Base-by-base conservation (phyloP, 1,140 invertebrate genomes). In the Octopus sinensis region DNA sequence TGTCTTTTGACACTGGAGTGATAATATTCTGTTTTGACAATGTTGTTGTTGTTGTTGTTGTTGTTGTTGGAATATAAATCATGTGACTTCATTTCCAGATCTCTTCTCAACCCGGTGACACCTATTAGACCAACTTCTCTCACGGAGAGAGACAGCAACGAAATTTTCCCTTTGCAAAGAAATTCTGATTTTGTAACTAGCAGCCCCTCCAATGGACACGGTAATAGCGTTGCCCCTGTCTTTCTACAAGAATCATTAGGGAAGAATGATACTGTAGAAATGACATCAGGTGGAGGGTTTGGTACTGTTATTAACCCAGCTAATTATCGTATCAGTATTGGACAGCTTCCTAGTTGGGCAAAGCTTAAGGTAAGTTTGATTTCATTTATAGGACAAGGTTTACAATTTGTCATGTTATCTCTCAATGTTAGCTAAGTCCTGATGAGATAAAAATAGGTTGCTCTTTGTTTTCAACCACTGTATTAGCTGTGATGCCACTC, bases 321-420 rank as follows among this genome's bases (percentile, higher is more conserved):
- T n/a, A 88, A 88, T 43, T 93, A 91, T 88, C 93, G 94, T 79
- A 94, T 95, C 86, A 95, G 94, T 87, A 93, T 96, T 81, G 95
- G 95, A 4, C 94, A 95, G 30, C 90, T 97, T 30, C 96, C 96
- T 1, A 92, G 94, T 23, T 97, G 96, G 96, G 96, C 96, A 0
- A 95, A 96, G 88, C 95, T 95, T 89, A 94, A 95, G 88, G 93
- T 96, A 86, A 85, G 84, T 53, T 4, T 6, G 5, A 6, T 13
- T 73, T 73, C 68, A n/a, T 73, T 73, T 17, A 43, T 43, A 43
- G 3, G 30, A 43, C 30, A 43, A 43, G 30, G 30, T 43, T 43
- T 43, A 43, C 30, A 43, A 43, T 43, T 43, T 43, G 30, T 43
- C 30, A 43, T 43, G 30, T 43, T 43, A 43, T 43, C 30, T 1